Evolutionary conservation across 1,140 invertebrate species (phyloP), one percentile per base, ranked within the genome.

Genomic region (Aphaenogaster rudis): DNA sequence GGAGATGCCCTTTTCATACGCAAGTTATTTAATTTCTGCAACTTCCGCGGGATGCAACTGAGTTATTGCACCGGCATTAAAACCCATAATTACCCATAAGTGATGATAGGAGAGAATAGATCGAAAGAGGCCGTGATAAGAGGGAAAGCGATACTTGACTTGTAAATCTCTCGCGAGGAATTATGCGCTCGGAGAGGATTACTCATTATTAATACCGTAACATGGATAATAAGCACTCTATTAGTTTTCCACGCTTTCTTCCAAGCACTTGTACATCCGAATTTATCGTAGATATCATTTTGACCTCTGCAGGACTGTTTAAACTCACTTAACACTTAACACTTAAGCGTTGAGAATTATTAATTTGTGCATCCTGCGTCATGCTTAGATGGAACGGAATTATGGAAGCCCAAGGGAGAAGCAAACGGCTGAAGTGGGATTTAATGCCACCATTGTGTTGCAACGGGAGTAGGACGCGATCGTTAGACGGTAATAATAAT

Each of bases 141-240:
- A 48, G n/a, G 7, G 3, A 21, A 4, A 45, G 17, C 17, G 3
- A 74, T 33, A 54, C 5, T 84, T 76, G 8, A 54, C 15, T 84
- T 76, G 15, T 63, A 84, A 84, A 84, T 84, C 69, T 67, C 57
- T 74, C 33, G 39, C 28, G n/a, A 17, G 36, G 21, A 74, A 54
- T 74, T 74, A 74, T n/a, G 9, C 39, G 42, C 15, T 0, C 0
- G 9, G 9, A 54, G 17, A 52, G 54, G 28, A 63, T 84, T 76
- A 84, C 11, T 59, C 9, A 28, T 39, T 21, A 61, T 84, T 84
- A 82, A 82, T 71, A 13, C 8, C 36, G 39, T 45, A 28, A 50
- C 17, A 3, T 28, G 4, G n/a, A 39, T 50, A n/a, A 50, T 74
- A 39, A 50, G 8, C 21, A 15, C 3, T 21, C 28, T 13, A 77